phyloP scores from a whole-genome alignment of 2,888 invertebrate genomes.

The Meloe dianella region DNA sequence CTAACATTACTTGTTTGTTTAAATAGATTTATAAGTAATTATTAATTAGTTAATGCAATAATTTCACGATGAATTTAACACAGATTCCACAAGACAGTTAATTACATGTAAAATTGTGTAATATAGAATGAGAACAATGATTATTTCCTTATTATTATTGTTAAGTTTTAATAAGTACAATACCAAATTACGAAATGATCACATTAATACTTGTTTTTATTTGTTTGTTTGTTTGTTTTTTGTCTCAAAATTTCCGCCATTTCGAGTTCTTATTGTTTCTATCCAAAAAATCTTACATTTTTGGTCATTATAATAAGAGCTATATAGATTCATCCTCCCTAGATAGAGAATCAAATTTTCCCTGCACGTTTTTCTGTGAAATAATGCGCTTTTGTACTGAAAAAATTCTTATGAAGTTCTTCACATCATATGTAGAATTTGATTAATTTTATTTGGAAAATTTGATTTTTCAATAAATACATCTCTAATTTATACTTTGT shows the following conservation, averaged over 20 bases:
- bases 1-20: constrained; percentile 52
- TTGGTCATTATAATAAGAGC: neutral
- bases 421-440: too few relatives aligned
- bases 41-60: neutral
- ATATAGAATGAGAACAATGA: constrained; percentile 30
- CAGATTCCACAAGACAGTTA: constrained; percentile 45
- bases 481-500: neutral
- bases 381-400: neutral
- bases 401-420: too few relatives aligned
- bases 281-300: neutral
- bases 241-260: constrained; percentile 4
- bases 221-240: too few relatives aligned
- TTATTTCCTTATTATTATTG: constrained; percentile 16
- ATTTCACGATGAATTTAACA: constrained; percentile 36
- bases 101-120: constrained; percentile 33
- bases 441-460: neutral
- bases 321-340: neutral
- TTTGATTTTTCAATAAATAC: neutral
- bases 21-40: constrained; percentile 39
- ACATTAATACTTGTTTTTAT: neutral
- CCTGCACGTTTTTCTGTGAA: too few relatives aligned
- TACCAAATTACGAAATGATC: constrained; percentile 1
- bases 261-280: neutral
- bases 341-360: neutral
- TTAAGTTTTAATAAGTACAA: neutral